Evolutionary conservation across 2,888 invertebrate species (phyloP), one percentile per base, ranked within the genome.

Genomic region (Linyphia triangularis): DNA sequence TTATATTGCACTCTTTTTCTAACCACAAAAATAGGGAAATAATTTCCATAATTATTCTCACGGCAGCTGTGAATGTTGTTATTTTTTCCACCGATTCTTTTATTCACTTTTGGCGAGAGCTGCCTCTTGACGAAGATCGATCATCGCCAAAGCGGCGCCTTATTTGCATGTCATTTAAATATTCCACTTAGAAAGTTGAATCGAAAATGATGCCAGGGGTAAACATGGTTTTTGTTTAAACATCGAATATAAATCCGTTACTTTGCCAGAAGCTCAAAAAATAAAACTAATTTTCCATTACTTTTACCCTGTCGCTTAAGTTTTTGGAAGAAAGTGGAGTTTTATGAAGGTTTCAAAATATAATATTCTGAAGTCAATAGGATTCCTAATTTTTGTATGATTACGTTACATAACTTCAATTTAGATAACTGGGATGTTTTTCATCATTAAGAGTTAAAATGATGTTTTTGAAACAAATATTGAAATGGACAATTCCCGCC

Each of bases 131-230:
- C 51, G 51, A 51, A 13, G 51, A 51, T 51, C 51, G 51, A 51
- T 51, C 13, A 5, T 51, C 51, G 4, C 51, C 40, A 13, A 51
- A 51, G 51, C n/a, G 16, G 51, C 51, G 51, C 51, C 51, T 51
- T 51, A 51, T 51, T 51, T 51, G 51, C 51, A 51, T 51, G 51
- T 51, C 51, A 51, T 51, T n/a, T 51, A n/a, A 51, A 51, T 51
- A 51, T 51, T 51, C 51, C 51, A 51, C 51, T 51, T 51, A 51
- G 16, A n/a, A 51, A 51, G 1, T n/a, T n/a, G 51, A 51, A 2
- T 16, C 51, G 9, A 51, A 51, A 51, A n/a, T n/a, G n/a, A n/a
- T 16, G 51, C 51, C n/a, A n/a, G 13, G n/a, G 51, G 13, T 51
- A 51, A 51, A 51, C 51, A 51, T 33, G 9, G 16, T 51, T 51